Base-by-base conservation (phyloP, 2,113 vertebrate species). In the Cebidichthys violaceus region DNA sequence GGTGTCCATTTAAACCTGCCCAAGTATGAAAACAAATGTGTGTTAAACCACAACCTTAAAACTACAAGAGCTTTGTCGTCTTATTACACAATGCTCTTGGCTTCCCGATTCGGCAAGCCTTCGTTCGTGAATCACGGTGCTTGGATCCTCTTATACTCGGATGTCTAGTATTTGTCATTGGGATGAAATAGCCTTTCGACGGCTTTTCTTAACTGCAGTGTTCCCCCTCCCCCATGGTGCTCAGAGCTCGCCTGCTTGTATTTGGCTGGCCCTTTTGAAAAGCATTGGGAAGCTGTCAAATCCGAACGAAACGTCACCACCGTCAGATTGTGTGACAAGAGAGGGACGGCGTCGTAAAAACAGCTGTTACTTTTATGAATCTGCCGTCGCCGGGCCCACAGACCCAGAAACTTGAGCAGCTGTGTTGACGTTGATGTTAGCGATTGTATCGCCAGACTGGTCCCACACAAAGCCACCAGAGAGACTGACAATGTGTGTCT, bases 251-350 rank as follows among this genome's bases (percentile, higher is more conserved):
- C 18, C 35, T 39, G 24, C 41, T 75, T 72, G 14, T 7, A 29
- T 68, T 74, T 77, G 62, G 7, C 39, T 65, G 47, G 24, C 15
- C 41, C 5, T 65, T 18, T 65, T 65, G n/a, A 81, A 76, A 64
- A 78, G 37, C 81, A 80, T 39, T 52, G 39, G 39, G 39, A 43
- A 35, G 61, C 73, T 86, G 83, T 87, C 80, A 83, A 50, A 72
- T 81, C 75, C 75, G 45, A 27, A 76, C 62, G 75, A 70, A 72
- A 29, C 57, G 27, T 78, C 33, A 14, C 20, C 67, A 37, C 60
- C 64, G 29, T 74, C 57, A 80, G 50, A 79, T 31, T 27, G 59
- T 70, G 79, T 50, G 61, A 82, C 64, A 41, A 59, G 41, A 59
- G 22, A 31, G 64, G 59, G 37, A 43, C n/a, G 52, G 41, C 55